Percentiles rank a stretch among this genome's conserved stretches.
Evolutionary conservation across 1,140 invertebrate genomes (phyloP).

Genomic region (Pachypsylla venusta): DNA sequence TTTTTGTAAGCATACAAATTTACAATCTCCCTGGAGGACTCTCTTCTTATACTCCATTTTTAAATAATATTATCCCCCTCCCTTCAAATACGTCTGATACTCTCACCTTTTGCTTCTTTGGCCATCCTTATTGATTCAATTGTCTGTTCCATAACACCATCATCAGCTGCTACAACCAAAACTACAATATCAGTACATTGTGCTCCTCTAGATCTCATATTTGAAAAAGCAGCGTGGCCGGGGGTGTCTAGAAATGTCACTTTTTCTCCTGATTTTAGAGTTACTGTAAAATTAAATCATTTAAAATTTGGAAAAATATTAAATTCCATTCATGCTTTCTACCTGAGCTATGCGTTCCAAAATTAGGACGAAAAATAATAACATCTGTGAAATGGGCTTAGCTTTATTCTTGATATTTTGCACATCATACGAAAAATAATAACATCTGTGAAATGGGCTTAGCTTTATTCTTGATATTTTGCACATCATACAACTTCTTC

Average conservation of each 20-base stretch:
- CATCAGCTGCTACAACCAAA: conserved; percentile 94
- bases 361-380: too few species aligned
- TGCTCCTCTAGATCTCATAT: conserved; percentile 85
- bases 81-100: not conserved
- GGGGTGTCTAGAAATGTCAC: conserved; percentile 98
- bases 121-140: conserved; percentile 64
- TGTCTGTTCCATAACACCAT: conserved; percentile 98
- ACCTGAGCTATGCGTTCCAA: too few species aligned
- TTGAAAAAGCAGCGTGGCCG: conserved; percentile 91
- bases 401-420: too few species aligned
- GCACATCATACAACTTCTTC: too few species aligned
- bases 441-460: too few species aligned
- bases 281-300: conserved; percentile 42
- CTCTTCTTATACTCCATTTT: not conserved
- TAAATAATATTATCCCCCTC: not conserved
- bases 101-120: conserved; percentile 46
- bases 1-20: too few species aligned
- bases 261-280: conserved; percentile 45
- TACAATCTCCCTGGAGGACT: not conserved
- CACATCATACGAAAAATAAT: too few species aligned
- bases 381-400: too few species aligned
- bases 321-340: too few species aligned
- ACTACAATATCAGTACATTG: conserved; percentile 88
- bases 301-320: too few species aligned
- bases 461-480: too few species aligned